Conservation (phyloP, 1,140 invertebrate genomes). For the Eurosta solidaginis region DNA sequence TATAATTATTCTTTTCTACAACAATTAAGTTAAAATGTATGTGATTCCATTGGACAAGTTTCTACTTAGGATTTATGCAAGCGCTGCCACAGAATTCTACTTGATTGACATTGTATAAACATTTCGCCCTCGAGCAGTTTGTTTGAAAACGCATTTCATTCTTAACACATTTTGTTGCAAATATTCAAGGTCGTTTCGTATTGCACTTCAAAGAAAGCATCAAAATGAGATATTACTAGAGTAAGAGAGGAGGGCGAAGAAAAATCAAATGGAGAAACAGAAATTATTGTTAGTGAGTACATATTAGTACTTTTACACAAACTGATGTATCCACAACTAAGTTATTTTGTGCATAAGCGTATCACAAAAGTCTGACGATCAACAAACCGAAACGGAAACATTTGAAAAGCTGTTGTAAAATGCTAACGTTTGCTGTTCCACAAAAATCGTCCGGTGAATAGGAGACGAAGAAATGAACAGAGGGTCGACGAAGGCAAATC, state of each 20-base stretch:
- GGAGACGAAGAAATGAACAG: too few species aligned
- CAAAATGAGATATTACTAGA: background rate
- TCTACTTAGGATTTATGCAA: too few species aligned
- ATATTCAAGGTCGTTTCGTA: background rate
- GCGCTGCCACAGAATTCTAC: too few species aligned
- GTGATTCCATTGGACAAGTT: too few species aligned
- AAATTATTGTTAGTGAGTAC: background rate
- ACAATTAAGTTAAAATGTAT: too few species aligned
- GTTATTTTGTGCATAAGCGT: too few species aligned
- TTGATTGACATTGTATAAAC: too few species aligned
- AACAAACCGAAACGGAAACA: conserved; percentile 25
- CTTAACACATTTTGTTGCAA: background rate
- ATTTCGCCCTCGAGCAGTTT: too few species aligned
- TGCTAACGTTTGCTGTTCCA: background rate
- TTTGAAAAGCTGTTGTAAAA: background rate
- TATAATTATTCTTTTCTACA: too few species aligned
- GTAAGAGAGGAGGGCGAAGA: background rate
- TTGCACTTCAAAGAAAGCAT: background rate
- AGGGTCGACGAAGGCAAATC: background rate
- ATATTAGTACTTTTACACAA: background rate
- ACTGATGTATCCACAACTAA: too few species aligned
- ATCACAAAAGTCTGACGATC: background rate
- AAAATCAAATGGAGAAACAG: background rate
- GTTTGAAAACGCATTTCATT: background rate
- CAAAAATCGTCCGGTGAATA: too few species aligned